Conservation (phyloP, 2,797 vertebrate genomes). For the Antrozous pallidus region DNA sequence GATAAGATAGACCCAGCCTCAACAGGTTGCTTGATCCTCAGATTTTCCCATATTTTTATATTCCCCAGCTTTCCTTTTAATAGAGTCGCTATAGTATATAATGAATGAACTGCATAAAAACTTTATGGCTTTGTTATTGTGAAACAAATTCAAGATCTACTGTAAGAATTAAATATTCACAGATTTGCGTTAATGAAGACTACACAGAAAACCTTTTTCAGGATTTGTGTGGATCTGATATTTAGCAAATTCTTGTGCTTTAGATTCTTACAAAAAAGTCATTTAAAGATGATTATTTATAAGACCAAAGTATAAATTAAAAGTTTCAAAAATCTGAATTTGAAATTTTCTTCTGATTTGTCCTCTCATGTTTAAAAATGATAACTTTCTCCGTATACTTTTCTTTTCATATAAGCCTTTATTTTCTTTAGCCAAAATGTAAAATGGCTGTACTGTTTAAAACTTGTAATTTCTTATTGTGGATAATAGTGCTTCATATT, state of each 20-base stretch:
- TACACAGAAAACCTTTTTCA: slow-evolving; percentile 91
- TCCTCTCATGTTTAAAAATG: slow-evolving; percentile 52
- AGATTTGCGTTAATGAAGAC: slow-evolving; percentile 90
- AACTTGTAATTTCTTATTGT: neutral
- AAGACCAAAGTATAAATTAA: slow-evolving; percentile 78
- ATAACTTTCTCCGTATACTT: neutral
- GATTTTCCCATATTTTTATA: slow-evolving; percentile 74
- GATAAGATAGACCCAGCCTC: slow-evolving; percentile 32
- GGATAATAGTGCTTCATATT: neutral
- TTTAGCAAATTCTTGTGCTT: slow-evolving; percentile 83
- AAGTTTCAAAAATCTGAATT: slow-evolving; percentile 63
- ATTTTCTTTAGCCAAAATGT: slow-evolving; percentile 2
- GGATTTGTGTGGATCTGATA: slow-evolving; percentile 92
- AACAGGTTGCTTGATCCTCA: slow-evolving; percentile 49
- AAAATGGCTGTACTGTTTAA: neutral
- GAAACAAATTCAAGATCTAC: slow-evolving; percentile 71
- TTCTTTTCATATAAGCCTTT: slow-evolving; percentile 8
- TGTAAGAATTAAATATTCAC: slow-evolving; percentile 74
- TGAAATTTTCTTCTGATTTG: slow-evolving; percentile 56
- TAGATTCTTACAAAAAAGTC: slow-evolving; percentile 79
- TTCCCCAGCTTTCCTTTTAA: slow-evolving; percentile 69
- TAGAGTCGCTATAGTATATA: slow-evolving; percentile 71
- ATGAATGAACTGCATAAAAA: slow-evolving; percentile 50
- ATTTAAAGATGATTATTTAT: slow-evolving; percentile 19
- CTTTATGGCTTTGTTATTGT: slow-evolving; percentile 65